These are phyloP conservation scores for Diorhabda elongata DNA, from an alignment of 1,140 invertebrate species.

Conservation along the genomic window DNA sequence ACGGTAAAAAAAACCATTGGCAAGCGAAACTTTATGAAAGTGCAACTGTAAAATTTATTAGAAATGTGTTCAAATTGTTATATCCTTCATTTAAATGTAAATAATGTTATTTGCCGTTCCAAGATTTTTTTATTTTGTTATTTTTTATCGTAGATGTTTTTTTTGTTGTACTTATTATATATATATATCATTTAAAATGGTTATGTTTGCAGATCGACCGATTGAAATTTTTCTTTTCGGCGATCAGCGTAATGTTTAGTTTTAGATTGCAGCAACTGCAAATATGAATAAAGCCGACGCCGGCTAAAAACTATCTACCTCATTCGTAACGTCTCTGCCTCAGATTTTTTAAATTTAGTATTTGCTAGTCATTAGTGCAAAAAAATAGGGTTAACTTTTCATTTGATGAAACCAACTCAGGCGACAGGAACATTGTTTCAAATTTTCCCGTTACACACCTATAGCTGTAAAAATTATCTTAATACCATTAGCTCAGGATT, in stretches of 20 bases:
- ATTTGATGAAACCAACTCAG: slow-evolving; percentile 5
- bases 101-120: slow-evolving; percentile 10
- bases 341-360: slow-evolving; percentile 15
- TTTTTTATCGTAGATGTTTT: slow-evolving; percentile 13
- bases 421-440: not conserved
- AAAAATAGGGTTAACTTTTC: slow-evolving; percentile 20
- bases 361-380: slow-evolving; percentile 29
- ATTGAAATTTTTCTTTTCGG: too few relatives aligned
- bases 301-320: slow-evolving; percentile 35
- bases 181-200: slow-evolving; percentile 3
- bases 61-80: slow-evolving; percentile 19
- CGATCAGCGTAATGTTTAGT: not conserved
- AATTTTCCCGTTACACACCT: too few relatives aligned
- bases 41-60: not conserved
- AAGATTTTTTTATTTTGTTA: slow-evolving; percentile 19
- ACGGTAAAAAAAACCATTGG: slow-evolving; percentile 19
- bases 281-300: not conserved
- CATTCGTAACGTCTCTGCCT: slow-evolving; percentile 23
- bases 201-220: slow-evolving; percentile 5
- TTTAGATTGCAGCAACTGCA: slow-evolving; percentile 13
- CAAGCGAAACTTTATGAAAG: slow-evolving; percentile 31
- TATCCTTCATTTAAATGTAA: slow-evolving; percentile 1
- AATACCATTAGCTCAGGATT: too few relatives aligned
- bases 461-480: too few relatives aligned
- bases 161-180: slow-evolving; percentile 20